Evolutionary conservation across 2,113 vertebrate species (phyloP).

Genomic region (Ictalurus punctatus): DNA sequence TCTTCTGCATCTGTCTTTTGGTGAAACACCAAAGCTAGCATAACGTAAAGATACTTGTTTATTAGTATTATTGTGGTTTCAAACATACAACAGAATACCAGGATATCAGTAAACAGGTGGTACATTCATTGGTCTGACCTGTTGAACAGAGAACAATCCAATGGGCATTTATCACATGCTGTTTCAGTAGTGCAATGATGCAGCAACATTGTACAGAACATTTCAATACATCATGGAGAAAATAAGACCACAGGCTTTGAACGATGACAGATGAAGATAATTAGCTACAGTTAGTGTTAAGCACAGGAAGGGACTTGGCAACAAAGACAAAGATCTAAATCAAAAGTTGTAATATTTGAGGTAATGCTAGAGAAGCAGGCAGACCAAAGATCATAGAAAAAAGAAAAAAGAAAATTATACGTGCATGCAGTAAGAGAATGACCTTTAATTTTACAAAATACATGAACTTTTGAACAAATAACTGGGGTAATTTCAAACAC

Average conservation of each 20-base stretch:
- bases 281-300: background rate
- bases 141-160: background rate
- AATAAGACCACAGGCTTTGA: background rate
- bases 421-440: background rate
- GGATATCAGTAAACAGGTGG: constrained; percentile 1
- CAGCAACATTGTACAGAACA: background rate
- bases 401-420: background rate
- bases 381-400: background rate
- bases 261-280: background rate
- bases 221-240: background rate
- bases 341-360: background rate
- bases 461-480: background rate
- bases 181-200: background rate
- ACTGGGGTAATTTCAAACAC: background rate
- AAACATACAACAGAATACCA: constrained; percentile 12
- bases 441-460: background rate
- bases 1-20: background rate
- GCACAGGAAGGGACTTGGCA: background rate
- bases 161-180: background rate
- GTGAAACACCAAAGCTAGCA: background rate
- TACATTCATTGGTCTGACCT: constrained; percentile 12
- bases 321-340: background rate
- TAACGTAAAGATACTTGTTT: background rate
- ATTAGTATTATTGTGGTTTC: background rate
- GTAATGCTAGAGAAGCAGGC: background rate